Base-by-base conservation (phyloP, 53 echinoderm and acorn worm genomes). In the Mesocentrotus franciscanus region DNA sequence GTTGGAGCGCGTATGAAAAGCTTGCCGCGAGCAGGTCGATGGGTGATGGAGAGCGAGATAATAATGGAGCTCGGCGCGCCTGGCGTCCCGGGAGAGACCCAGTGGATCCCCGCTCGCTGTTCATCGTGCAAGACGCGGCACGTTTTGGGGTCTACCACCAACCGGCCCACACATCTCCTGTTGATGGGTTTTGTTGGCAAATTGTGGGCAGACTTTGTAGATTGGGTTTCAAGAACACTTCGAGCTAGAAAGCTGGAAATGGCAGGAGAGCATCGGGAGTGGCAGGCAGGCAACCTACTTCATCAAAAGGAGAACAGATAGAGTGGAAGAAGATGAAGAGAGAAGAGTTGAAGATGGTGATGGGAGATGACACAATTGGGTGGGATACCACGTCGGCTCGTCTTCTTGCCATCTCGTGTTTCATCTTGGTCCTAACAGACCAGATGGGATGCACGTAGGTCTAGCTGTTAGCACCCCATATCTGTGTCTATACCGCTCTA, bases 171-270 rank as follows among this genome's bases (percentile, higher is more conserved):
- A 34, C 93, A 60, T 64, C 79, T 81, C 79, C 60, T 93, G 81
- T 93, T 81, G 79, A 81, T 81, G 93, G 29, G 12, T 81, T 93
- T 78, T 93, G 78, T 93, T 79, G 93, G 93, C 78, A 93, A 93
- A 93, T 93, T 93, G 93, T 93, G 60, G 93, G 93, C 78, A 93
- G 93, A 93, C 93, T 93, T 93, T 79, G 79, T 59, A 72, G 74
- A 92, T 92, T 74, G 92, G 74, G 92, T 92, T 92, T 72, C 92
- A 92, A 72, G 74, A 92, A 71, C 42, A 72, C 92, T 92, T 55
- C 92, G 56, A 92, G 92, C 71, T 92, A 74, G 55, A 74, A 75
- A 92, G 66, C 71, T 72, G 74, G 39, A 71, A 92, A 72, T 61
- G 91, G 64, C 91, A 64, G 27, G 91, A 74, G 76, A 74, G 92